These are phyloP conservation scores for Actinemys pallida DNA, from an alignment of 2,113 vertebrate species.

Conservation along the genomic window DNA sequence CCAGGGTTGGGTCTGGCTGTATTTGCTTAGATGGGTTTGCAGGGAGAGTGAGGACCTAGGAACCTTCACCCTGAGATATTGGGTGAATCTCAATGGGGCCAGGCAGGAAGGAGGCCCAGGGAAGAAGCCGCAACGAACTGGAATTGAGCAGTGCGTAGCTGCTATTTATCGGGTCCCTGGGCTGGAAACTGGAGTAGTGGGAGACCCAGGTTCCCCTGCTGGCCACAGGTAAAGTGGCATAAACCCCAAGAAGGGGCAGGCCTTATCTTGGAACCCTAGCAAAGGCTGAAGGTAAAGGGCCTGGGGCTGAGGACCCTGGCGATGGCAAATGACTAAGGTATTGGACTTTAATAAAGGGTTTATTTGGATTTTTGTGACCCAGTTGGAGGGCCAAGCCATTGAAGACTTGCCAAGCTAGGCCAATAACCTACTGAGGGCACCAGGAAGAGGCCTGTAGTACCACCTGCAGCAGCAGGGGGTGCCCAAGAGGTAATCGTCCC, in stretches of 20 bases:
- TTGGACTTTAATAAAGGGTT: no score
- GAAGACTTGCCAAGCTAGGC: background rate
- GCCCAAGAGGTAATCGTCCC: background rate
- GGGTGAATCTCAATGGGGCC: background rate
- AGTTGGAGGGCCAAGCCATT: no score
- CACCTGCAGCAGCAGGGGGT: background rate
- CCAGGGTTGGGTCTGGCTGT: background rate
- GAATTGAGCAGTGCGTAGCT: background rate
- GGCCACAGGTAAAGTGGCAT: background rate
- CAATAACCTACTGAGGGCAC: background rate
- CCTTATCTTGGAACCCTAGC: background rate
- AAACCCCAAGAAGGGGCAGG: background rate
- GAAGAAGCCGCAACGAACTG: background rate
- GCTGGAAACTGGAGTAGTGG: background rate
- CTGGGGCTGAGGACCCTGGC: no score
- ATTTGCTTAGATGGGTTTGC: background rate
- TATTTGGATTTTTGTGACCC: no score
- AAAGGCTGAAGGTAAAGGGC: background rate
- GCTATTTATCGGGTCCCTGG: background rate
- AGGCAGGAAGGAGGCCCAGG: background rate
- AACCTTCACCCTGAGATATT: background rate
- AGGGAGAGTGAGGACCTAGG: background rate
- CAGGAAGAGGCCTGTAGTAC: background rate
- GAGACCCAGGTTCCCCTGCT: background rate
- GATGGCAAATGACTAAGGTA: no score